Evolutionary conservation across 1,140 invertebrate genomes (phyloP).

Genomic region (Drosophila repleta): DNA sequence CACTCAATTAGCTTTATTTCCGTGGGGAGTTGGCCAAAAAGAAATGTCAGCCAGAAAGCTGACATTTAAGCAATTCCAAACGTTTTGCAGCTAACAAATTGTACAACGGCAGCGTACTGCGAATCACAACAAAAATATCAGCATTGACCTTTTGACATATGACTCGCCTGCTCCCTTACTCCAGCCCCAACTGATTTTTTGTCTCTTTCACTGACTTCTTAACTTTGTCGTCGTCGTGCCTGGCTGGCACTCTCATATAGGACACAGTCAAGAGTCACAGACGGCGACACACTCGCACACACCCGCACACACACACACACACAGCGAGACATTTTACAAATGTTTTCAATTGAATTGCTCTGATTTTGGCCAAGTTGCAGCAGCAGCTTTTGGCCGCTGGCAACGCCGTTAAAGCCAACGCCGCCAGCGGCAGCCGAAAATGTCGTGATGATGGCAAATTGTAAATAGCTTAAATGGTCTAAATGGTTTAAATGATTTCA

Average conservation of each 20-base stretch:
- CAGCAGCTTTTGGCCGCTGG: slow-evolving; percentile 54
- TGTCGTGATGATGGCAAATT: slow-evolving; percentile 84
- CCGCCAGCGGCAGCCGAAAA: slow-evolving; percentile 71
- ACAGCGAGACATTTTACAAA: slow-evolving; percentile 80
- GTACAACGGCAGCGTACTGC: slow-evolving; percentile 56
- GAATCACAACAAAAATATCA: slow-evolving; percentile 74
- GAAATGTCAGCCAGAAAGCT: slow-evolving; percentile 71
- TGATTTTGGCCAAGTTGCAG: slow-evolving; percentile 72
- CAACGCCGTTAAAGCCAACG: slow-evolving; percentile 60
- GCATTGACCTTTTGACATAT: slow-evolving; percentile 80
- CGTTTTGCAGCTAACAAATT: slow-evolving; percentile 75
- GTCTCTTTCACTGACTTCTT: slow-evolving; percentile 66
- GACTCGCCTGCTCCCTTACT: slow-evolving; percentile 46
- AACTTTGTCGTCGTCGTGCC: slow-evolving; percentile 56
- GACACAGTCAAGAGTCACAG: slow-evolving; percentile 42
- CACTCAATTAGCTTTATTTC: slow-evolving; percentile 61
- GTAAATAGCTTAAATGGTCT: slow-evolving; percentile 83
- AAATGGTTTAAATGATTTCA: slow-evolving; percentile 83
- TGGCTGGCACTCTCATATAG: slow-evolving; percentile 42
- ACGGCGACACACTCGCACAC: slow-evolving; percentile 34
- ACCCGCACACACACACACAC: background rate
- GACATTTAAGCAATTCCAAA: slow-evolving; percentile 81
- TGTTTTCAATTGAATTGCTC: slow-evolving; percentile 83
- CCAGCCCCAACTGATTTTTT: background rate
- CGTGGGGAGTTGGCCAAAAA: slow-evolving; percentile 51